Evolutionary conservation across 2,113 vertebrate species (phyloP).

Genomic region (Cebidichthys violaceus): DNA sequence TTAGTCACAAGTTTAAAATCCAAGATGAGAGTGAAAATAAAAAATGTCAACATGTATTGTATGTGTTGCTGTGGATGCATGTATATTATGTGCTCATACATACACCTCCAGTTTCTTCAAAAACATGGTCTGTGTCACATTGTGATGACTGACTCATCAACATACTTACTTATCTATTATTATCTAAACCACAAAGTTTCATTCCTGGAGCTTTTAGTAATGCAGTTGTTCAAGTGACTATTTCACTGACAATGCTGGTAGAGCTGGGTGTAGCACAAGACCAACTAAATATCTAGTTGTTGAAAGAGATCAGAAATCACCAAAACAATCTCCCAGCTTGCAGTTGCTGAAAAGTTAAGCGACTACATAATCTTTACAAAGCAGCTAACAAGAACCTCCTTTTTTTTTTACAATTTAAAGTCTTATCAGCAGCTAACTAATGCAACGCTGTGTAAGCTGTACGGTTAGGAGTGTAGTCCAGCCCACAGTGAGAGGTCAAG

Average conservation of each 20-base stretch:
- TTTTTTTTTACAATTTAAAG: neutral
- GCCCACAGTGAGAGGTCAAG: conserved; percentile 4
- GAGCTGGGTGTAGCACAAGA: neutral
- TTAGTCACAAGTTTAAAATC: neutral
- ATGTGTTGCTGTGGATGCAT: neutral
- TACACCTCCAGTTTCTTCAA: neutral
- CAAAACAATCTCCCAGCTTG: neutral
- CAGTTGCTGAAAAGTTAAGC: neutral
- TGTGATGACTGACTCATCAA: neutral
- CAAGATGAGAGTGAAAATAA: neutral
- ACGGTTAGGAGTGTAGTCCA: neutral
- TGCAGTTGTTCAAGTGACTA: neutral
- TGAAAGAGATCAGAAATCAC: conserved; percentile 5
- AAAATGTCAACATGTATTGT: neutral
- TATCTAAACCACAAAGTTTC: neutral
- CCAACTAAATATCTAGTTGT: neutral
- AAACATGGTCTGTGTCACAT: neutral
- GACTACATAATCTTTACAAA: conserved; percentile 21
- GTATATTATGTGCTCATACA: neutral
- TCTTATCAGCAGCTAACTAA: conserved; percentile 28
- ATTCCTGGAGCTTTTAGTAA: neutral
- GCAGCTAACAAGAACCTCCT: conserved; percentile 6
- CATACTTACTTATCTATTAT: neutral
- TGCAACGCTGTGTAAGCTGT: neutral
- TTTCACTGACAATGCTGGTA: neutral